These are phyloP conservation scores for Echinops telfairi DNA, from an alignment of 2,113 vertebrate genomes.

Conservation along the genomic window DNA sequence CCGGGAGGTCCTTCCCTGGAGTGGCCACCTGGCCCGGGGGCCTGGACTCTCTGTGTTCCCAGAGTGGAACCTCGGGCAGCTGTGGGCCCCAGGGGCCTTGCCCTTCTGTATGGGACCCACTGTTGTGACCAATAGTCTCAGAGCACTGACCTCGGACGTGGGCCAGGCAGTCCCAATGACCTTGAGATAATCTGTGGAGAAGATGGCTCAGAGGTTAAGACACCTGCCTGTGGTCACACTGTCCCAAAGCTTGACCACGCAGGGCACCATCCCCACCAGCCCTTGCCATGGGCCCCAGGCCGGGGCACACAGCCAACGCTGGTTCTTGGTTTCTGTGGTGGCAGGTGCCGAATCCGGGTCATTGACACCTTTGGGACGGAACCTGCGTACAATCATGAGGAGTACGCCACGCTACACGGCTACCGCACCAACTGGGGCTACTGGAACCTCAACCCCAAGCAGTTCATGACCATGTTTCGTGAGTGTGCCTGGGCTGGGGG, in stretches of 20 bases:
- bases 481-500: conserved; percentile 79
- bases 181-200: rapidly evolving
- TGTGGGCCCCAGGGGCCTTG: background rate
- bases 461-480: conserved; percentile 99
- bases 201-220: background rate
- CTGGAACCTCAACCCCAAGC: conserved; percentile 96
- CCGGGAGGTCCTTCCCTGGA: background rate
- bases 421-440: conserved; percentile 99
- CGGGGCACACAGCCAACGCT: background rate
- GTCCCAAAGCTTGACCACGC: background rate
- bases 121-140: background rate
- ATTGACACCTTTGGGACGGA: conserved; percentile 98
- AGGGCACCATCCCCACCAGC: rapidly evolving
- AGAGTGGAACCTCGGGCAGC: rapidly evolving
- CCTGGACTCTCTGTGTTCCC: background rate
- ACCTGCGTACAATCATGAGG: conserved; percentile 97
- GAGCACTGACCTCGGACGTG: background rate
- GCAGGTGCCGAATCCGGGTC: conserved; percentile 96
- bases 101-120: background rate
- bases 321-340: background rate
- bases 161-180: background rate
- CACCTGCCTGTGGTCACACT: background rate
- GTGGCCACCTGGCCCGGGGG: background rate
- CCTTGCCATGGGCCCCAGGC: background rate
- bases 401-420: conserved; percentile 95